Conservation (phyloP, 1,140 invertebrate genomes). For the Drosophila pachea region DNA sequence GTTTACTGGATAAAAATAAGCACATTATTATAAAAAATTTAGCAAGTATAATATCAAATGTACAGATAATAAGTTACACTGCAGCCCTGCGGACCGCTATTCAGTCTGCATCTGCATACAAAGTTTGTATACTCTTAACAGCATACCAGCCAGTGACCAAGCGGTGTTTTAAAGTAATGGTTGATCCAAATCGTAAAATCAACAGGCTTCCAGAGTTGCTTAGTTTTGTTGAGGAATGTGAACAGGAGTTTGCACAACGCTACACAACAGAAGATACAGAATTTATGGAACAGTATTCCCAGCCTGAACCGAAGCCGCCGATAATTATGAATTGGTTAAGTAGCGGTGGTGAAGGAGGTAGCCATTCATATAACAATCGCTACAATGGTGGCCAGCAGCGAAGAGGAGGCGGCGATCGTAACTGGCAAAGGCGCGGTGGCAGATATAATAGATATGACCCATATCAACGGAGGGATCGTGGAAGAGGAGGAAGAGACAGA, state of each 20-base stretch:
- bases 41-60: not conserved
- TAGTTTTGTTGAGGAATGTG: slow-evolving; percentile 80
- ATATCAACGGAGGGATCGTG: slow-evolving; percentile 25
- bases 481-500: not conserved
- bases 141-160: not conserved
- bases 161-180: slow-evolving; percentile 48
- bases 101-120: not conserved
- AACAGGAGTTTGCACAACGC: slow-evolving; percentile 80
- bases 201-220: slow-evolving; percentile 78
- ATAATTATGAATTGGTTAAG: slow-evolving; percentile 80
- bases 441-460: slow-evolving; percentile 40
- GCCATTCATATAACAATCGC: slow-evolving; percentile 51
- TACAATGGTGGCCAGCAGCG: slow-evolving; percentile 54
- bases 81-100: not conserved
- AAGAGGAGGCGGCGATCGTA: slow-evolving; percentile 52
- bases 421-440: slow-evolving; percentile 52
- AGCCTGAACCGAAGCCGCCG: slow-evolving; percentile 78
- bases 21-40: not conserved
- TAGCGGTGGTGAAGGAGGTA: slow-evolving; percentile 36
- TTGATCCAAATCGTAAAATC: slow-evolving; percentile 78
- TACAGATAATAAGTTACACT: not conserved
- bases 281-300: slow-evolving; percentile 79
- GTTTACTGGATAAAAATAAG: not conserved
- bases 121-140: not conserved
- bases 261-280: slow-evolving; percentile 81